These are phyloP conservation scores for Pelecanoides urinatrix DNA, from an alignment of 2,113 vertebrate genomes.

Conservation along the genomic window DNA sequence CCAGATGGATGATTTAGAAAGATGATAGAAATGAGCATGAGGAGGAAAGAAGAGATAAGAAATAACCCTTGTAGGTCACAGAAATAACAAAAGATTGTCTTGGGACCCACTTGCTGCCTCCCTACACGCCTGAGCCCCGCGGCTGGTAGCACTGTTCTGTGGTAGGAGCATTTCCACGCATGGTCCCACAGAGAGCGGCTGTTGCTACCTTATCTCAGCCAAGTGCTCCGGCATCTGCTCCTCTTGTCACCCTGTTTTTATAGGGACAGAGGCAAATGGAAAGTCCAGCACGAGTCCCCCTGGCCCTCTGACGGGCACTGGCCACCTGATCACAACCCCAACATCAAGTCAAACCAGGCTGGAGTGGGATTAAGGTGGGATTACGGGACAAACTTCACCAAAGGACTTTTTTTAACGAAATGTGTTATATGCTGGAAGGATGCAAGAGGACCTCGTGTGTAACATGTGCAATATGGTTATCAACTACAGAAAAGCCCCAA, in stretches of 20 bases:
- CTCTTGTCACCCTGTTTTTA: not conserved
- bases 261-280: not conserved
- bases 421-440: not conserved
- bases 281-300: not conserved
- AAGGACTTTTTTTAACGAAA: not conserved
- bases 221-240: not conserved
- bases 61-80: not conserved
- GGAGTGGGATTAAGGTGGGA: not conserved
- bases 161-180: not conserved
- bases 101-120: not conserved
- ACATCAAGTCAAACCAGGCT: not conserved
- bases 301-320: not conserved
- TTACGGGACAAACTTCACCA: not conserved
- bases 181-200: not conserved
- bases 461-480: not conserved
- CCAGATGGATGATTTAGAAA: not conserved
- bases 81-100: not conserved
- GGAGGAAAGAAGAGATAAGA: not conserved
- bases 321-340: accelerated
- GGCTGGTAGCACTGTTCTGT: accelerated
- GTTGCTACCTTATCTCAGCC: not conserved
- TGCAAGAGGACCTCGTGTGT: accelerated
- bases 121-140: not conserved
- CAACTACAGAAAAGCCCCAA: not conserved
- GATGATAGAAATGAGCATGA: not conserved